Evolutionary conservation across 1,140 invertebrate species (phyloP).

Genomic region (Pseudobourletiella spinata): DNA sequence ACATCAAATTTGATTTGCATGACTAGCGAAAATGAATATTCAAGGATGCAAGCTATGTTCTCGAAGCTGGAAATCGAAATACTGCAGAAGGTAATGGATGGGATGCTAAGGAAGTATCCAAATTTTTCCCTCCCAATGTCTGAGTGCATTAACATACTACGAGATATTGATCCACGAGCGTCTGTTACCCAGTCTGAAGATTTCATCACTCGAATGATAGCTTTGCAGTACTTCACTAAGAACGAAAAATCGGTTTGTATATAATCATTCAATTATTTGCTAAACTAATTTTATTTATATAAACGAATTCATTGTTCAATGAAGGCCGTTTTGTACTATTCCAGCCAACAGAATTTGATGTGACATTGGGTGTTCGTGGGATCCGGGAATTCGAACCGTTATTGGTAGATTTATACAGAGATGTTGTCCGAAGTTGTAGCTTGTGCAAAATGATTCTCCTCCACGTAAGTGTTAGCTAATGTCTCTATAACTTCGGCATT

Average conservation of each 20-base stretch:
- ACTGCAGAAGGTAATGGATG: slow-evolving; percentile 17
- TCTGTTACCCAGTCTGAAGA: slow-evolving; percentile 10
- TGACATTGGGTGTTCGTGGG: slow-evolving; percentile 18
- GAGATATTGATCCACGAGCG: not conserved
- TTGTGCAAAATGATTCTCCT: slow-evolving; percentile 19
- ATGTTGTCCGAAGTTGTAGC: slow-evolving; percentile 12
- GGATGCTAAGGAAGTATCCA: slow-evolving; percentile 13
- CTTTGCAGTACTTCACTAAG: slow-evolving; percentile 16
- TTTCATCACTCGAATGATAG: slow-evolving; percentile 17
- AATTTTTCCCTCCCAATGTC: slow-evolving; percentile 14
- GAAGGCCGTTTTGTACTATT: not conserved
- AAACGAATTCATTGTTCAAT: not conserved
- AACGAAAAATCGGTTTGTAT: not conserved
- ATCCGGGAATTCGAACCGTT: slow-evolving; percentile 25
- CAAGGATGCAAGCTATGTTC: slow-evolving; percentile 11
- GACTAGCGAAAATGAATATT: too few species aligned
- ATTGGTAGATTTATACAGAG: slow-evolving; percentile 11
- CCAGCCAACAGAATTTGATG: slow-evolving; percentile 12
- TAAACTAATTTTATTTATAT: not conserved
- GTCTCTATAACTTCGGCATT: not conserved
- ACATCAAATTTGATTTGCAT: too few species aligned
- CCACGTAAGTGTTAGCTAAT: slow-evolving; percentile 1
- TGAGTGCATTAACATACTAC: slow-evolving; percentile 13
- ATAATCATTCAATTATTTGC: not conserved
- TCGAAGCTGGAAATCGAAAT: slow-evolving; percentile 15